Base-by-base conservation (phyloP, 2,888 invertebrate genomes). In the Lepidocyrtinus sp. region DNA sequence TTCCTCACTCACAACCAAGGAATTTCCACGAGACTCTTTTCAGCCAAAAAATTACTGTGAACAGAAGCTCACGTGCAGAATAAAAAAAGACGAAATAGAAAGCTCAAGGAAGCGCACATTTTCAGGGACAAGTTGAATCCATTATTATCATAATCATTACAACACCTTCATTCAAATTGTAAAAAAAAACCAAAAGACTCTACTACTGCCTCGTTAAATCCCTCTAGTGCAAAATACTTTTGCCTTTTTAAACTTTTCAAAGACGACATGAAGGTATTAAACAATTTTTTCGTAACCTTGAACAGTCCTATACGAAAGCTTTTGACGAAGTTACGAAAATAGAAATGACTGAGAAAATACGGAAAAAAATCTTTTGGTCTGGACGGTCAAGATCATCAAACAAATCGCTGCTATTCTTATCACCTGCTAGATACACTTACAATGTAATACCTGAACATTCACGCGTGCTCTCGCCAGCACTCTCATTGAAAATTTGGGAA, bases 61-160 rank as follows among this genome's bases (percentile, higher is more conserved):
- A 27, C 64, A 67, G 22, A 19, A 59, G 59, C 59, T 59, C 59
- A 59, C 59, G 59, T 59, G 59, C 12, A 36, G 21, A n/a, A 21
- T 22, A 59, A 59, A 50, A 50, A 50, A 59, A 59, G 59, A n/a
- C n/a, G n/a, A 59, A 59, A 59, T 59, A 59, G 59, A 59, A 59
- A 59, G 69, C 65, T 80, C 80, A 80, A 80, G 80, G 80, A 80
- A 80, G 80, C 74, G 50, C 64, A 75, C 24, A 55, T 26, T 74
- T 72, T 80, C 80, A 80, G 80, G 80, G 80, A 80, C 80, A 67
- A 65, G 46, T 65, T 74, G 59, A 59, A 59, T 21, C 21, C 19
- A 59, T 59, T 59, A 59, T 59, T 59, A 59, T 59, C 22, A 59
- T 21, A 19, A 22, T 50, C 59, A 70, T 75, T 75, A 21, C 59